These are phyloP conservation scores for Pipa parva DNA, from an alignment of 2,113 vertebrate genomes.

Conservation along the genomic window DNA sequence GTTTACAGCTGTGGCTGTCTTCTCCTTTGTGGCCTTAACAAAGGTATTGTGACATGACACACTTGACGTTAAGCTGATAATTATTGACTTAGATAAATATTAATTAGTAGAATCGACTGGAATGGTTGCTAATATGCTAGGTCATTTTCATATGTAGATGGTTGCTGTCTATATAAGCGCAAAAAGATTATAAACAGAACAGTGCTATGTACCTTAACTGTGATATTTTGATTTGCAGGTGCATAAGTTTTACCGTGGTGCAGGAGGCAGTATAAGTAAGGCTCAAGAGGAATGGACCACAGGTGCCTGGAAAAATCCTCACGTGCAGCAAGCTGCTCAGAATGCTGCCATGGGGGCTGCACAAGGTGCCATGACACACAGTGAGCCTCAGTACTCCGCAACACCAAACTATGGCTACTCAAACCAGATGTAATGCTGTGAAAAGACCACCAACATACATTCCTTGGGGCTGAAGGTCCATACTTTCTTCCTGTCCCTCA, in stretches of 20 bases:
- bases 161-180: too few species aligned
- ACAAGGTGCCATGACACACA: conserved; percentile 82
- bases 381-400: conserved; percentile 81
- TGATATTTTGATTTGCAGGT: too few species aligned
- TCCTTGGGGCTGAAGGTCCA: conserved; percentile 21
- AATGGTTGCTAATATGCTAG: too few species aligned
- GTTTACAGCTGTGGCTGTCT: conserved; percentile 82
- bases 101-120: too few species aligned
- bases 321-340: conserved; percentile 91
- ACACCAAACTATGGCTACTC: conserved; percentile 93
- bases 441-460: conserved; percentile 16
- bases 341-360: conserved; percentile 87
- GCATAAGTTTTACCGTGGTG: conserved; percentile 93
- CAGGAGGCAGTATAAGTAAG: conserved; percentile 92
- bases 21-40: conserved; percentile 89
- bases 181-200: too few species aligned
- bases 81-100: too few species aligned
- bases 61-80: too few species aligned
- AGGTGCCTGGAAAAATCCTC: conserved; percentile 95
- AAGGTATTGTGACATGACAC: too few species aligned
- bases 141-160: too few species aligned
- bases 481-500: conserved; percentile 7
- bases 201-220: too few species aligned
- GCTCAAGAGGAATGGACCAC: conserved; percentile 96
- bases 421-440: conserved; percentile 83